Evolutionary conservation across 1,140 invertebrate genomes (phyloP), one percentile per base, ranked within the genome.

Genomic region (Asbolus verrucosus): DNA sequence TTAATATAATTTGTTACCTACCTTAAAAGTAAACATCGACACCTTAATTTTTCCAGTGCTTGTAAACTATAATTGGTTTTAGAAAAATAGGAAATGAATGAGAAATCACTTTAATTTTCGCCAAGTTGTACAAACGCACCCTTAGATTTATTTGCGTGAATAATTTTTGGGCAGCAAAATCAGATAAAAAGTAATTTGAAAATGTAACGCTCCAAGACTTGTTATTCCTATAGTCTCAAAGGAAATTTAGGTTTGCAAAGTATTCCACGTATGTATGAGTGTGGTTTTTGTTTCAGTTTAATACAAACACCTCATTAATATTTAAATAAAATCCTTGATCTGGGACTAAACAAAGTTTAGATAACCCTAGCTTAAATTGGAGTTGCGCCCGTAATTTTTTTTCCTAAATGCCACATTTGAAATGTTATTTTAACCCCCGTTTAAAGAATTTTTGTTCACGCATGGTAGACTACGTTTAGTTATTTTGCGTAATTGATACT

Each of bases 271-370:
- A 27, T 54, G 5, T n/a, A 36, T 11, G n/a, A 11, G 11, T 3
- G 3, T 27, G 41, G 41, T 46, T 46, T 54, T 43, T 14, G 39
- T 3, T 16, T 43, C 13, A 43, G 11, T 54, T 24, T 14, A 24
- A 18, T 43, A 24, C 38, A n/a, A 6, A 16, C 21, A 14, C 19
- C 46, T 54, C 46, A 54, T 54, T 54, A 54, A 19, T 54, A 54
- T 54, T 54, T 54, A 27, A 54, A 54, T 54, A 54, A 54, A 54
- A 54, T 54, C 11, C 46, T 54, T 54, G 46, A 54, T 54, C 46
- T 54, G 46, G 21, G 46, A 54, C 21, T 24, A 54, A 54, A 54
- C 21, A 54, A 54, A 54, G 46, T 54, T 54, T 54, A 54, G 46
- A 54, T 54, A 27, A 27, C n/a, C 21, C 9, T 54, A 27, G 46